These are phyloP conservation scores for Galago senegalensis DNA, from an alignment of 2,797 vertebrate species.

Conservation along the genomic window DNA sequence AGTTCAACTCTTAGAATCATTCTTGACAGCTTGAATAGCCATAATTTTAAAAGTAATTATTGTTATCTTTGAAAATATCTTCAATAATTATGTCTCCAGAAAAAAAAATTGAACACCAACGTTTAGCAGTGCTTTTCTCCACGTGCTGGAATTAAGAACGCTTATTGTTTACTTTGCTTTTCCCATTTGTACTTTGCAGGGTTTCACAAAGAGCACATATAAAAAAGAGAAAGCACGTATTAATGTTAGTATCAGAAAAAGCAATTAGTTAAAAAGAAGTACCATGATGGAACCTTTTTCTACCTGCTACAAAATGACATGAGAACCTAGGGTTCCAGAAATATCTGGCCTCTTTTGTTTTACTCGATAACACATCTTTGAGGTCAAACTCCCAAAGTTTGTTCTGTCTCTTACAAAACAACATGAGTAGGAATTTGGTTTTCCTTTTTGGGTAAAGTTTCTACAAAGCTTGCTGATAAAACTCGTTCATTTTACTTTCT, in stretches of 20 bases:
- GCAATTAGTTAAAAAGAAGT: slow-evolving; percentile 39
- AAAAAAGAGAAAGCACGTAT: too few relatives aligned
- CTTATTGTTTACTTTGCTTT: slow-evolving; percentile 41
- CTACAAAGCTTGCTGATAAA: slow-evolving; percentile 80
- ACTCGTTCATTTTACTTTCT: slow-evolving; percentile 76
- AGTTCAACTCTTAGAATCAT: slow-evolving; percentile 78
- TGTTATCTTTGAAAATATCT: slow-evolving; percentile 12
- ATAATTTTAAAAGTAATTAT: slow-evolving; percentile 47
- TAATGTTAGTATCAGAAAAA: slow-evolving; percentile 55
- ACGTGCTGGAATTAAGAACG: background rate
- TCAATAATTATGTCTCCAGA: background rate
- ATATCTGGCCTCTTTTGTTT: slow-evolving; percentile 72
- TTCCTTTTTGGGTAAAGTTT: slow-evolving; percentile 84
- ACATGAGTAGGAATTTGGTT: slow-evolving; percentile 45
- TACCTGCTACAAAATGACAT: slow-evolving; percentile 65
- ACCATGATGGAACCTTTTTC: slow-evolving; percentile 69
- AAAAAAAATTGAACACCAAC: background rate
- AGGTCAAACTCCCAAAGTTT: slow-evolving; percentile 64
- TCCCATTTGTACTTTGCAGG: slow-evolving; percentile 12
- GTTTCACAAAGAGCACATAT: slow-evolving; percentile 7
- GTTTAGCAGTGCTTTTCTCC: background rate
- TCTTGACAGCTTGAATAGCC: slow-evolving; percentile 69
- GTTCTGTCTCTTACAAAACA: slow-evolving; percentile 58
- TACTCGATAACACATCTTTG: slow-evolving; percentile 62
- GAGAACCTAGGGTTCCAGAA: slow-evolving; percentile 75